Evolutionary conservation across 2,113 vertebrate genomes (phyloP).

Genomic region (Malurus alboscapulatus): DNA sequence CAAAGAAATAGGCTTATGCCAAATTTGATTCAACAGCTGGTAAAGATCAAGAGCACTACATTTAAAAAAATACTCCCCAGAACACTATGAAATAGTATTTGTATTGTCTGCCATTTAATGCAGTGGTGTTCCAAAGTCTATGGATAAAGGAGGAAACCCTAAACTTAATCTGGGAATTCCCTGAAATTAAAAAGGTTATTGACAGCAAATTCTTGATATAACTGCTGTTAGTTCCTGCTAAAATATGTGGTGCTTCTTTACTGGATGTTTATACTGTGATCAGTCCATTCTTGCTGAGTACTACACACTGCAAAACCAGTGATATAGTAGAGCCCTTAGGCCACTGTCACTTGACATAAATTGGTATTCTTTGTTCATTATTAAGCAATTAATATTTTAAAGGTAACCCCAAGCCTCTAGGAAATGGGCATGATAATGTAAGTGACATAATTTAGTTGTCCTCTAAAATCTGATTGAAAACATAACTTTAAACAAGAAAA

Average conservation of each 20-base stretch:
- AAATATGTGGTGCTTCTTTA: not conserved
- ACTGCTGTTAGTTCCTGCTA: not conserved
- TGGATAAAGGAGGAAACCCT: conserved; percentile 14
- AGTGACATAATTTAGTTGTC: not conserved
- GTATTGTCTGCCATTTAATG: not conserved
- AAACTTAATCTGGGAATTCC: conserved; percentile 34
- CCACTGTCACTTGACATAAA: not conserved
- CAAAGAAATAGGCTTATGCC: not conserved
- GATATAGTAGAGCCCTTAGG: not conserved
- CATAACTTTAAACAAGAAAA: not conserved
- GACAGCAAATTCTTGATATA: not conserved
- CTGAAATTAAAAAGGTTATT: not conserved
- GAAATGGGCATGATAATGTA: not conserved
- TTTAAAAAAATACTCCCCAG: not conserved
- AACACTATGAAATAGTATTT: not conserved
- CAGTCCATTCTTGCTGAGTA: not conserved
- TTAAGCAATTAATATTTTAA: not conserved
- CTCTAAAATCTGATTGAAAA: not conserved
- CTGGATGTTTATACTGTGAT: not conserved
- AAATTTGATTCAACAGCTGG: conserved; percentile 12
- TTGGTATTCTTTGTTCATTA: not conserved
- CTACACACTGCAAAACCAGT: not conserved
- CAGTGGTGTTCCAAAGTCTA: not conserved
- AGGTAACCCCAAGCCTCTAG: not conserved
- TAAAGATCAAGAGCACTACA: not conserved